Evolutionary conservation across 2,113 vertebrate genomes (phyloP).

Genomic region (Brienomyrus longianalis): DNA sequence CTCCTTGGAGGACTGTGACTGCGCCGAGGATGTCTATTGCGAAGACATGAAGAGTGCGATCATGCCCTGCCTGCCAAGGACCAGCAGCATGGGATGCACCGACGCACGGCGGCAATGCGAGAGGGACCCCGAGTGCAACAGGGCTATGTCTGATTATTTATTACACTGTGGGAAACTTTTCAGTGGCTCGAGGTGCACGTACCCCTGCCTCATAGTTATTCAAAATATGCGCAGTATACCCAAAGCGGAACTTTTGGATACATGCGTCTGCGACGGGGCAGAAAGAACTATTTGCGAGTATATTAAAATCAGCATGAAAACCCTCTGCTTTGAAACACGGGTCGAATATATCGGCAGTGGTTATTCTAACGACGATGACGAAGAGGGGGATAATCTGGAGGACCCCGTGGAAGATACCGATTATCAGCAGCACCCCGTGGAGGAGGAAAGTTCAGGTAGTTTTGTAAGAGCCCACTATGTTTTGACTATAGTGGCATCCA

Average conservation of each 20-base stretch:
- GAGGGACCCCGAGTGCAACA: constrained; percentile 66
- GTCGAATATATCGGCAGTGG: constrained; percentile 71
- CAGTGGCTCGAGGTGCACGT: constrained; percentile 77
- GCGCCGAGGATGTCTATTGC: constrained; percentile 73
- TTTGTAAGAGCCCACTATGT: constrained; percentile 14
- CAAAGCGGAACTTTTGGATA: constrained; percentile 78
- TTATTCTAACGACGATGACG: constrained; percentile 70
- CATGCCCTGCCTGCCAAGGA: constrained; percentile 83
- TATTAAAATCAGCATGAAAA: constrained; percentile 83
- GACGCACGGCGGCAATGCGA: constrained; percentile 81
- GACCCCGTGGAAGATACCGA: constrained; percentile 46
- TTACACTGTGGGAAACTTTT: constrained; percentile 80
- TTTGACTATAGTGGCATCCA: constrained; percentile 48
- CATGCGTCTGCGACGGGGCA: constrained; percentile 82
- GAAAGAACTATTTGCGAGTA: constrained; percentile 88
- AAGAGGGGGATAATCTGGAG: constrained; percentile 51
- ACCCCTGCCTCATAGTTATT: constrained; percentile 74
- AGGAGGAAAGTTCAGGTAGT: constrained; percentile 38
- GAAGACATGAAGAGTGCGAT: constrained; percentile 76
- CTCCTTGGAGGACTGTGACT: constrained; percentile 81
- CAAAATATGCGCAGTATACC: constrained; percentile 78
- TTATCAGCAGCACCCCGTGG: too few relatives aligned
- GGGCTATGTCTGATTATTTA: constrained; percentile 73
- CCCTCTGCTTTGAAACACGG: constrained; percentile 67
- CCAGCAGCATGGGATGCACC: constrained; percentile 77